Base-by-base conservation (phyloP, 2,797 vertebrate species). In the Apogon talboti region DNA sequence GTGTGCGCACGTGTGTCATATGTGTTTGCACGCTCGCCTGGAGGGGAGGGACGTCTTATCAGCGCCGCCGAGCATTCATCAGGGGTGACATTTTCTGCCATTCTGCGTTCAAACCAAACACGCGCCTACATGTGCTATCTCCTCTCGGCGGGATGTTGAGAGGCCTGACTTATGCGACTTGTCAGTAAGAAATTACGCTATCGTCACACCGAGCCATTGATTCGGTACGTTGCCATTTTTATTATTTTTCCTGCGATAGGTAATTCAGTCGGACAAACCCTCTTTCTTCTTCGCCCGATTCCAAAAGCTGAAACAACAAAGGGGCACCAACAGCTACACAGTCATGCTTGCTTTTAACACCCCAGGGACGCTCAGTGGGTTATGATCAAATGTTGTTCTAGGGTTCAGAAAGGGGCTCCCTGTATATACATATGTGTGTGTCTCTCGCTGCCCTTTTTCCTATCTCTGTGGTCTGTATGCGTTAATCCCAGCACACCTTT, bases 271-370 rank as follows among this genome's bases (percentile, higher is more conserved):
- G 6, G 76, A 87, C 88, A 84, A 86, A 82, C 60, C 85, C 76
- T 80, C 88, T 83, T 89, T 91, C 87, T 92, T 85, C 73, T 53
- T 71, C 54, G 55, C 74, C 76, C 16, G 42, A 84, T 74, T 72
- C 76, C 16, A 16, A 90, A 93, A 91, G 87, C 90, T 93, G 91
- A 91, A 91, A 83, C 82, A 92, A 90, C 86, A 90, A 66, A 76
- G 66, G 64, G 73, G 81, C 69, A 88, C 85, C 84, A 83, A 87
- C 73, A 82, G 58, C 73, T 83, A 50, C 57, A 75, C 11, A 66
- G 68, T 38, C 66, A 55, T 81, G 81, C 84, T 86, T 81, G 79
- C 85, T 84, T 89, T 87, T 82, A 77, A 81, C 76, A 75, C 91
- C 87, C 82, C 71, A 56, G 87, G 83, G 84, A 83, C 60, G 57